phyloP scores from a whole-genome alignment of 2,888 invertebrate species.

The Notodonta ziczac region DNA sequence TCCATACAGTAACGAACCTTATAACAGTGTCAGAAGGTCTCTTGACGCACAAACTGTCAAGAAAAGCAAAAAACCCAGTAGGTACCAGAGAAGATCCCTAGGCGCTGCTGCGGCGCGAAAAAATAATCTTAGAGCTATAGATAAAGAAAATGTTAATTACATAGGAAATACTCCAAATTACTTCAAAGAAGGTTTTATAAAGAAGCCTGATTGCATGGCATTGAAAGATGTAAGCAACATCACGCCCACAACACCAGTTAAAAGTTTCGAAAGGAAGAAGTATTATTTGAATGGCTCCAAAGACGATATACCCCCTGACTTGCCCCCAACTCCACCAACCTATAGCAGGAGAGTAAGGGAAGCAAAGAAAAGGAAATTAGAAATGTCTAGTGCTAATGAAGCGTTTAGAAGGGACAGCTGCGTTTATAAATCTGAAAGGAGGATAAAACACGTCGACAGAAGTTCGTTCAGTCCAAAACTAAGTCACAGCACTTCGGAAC shows the following conservation, averaged over 20 bases:
- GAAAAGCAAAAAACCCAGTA: constrained; percentile 76
- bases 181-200: constrained; percentile 83
- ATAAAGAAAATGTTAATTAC: constrained; percentile 80
- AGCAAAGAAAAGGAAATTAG: constrained; percentile 78
- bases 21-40: constrained; percentile 62
- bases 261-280: constrained; percentile 63
- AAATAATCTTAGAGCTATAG: constrained; percentile 61
- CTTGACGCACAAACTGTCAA: constrained; percentile 72
- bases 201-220: constrained; percentile 78
- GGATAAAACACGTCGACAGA: constrained; percentile 61
- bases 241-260: constrained; percentile 81
- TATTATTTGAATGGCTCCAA: constrained; percentile 59
- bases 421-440: constrained; percentile 74
- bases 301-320: constrained; percentile 67
- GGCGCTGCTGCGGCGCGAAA: constrained; percentile 68
- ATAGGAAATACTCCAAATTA: constrained; percentile 85
- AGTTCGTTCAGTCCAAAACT: constrained; percentile 55
- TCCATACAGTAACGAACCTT: constrained; percentile 49
- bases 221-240: constrained; percentile 86
- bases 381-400: constrained; percentile 68
- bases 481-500: constrained; percentile 73
- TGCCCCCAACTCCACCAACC: constrained; percentile 73
- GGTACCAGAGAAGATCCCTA: constrained; percentile 75
- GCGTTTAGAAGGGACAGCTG: constrained; percentile 66
- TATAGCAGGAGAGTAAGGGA: constrained; percentile 78